Base-by-base conservation (phyloP, 2,888 invertebrate species). In the Aleiodes alternator region DNA sequence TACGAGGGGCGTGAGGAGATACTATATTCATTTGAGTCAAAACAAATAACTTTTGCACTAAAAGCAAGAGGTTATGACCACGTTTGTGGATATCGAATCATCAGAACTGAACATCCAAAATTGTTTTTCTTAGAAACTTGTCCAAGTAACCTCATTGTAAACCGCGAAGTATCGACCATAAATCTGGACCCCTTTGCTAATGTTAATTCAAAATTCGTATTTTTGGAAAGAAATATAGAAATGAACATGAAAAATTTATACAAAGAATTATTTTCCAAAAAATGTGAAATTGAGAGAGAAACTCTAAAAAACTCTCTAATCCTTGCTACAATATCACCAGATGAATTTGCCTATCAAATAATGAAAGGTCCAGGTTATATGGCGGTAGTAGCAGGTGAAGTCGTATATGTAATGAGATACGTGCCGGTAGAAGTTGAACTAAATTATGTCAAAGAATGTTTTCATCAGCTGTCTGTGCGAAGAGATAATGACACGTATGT, bases 1-100 rank as follows among this genome's bases (percentile, higher is more conserved):
- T n/a, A 74, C 11, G n/a, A 16, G 8, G 16, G 29, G n/a, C 1
- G 12, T 2, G 14, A 57, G 14, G 4, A 64, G 70, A 14, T 23
- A 7, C 16, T 73, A 11, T 73, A 73, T 51, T 73, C 77, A 14
- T 29, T 74, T 7, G 69, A 56, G 43, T 14, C 55, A 14, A 14
- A 72, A 4, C 53, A 77, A 9, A 76, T 76, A 9, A 79, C 78
- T 9, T 81, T 79, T 72, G 75, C 77, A 5, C n/a, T 73, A 12
- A 34, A 34, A 23, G 59, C 48, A 57, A 57, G 34, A 56, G 38
- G 48, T 34, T 34, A 34, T 4, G 34, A 53, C 31, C 23, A 57
- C 9, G 12, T 77, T 38, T 79, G 80, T 23, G 79, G 77, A n/a
- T 77, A 76, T 12, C 57, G 50, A 56, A 29, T 77, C 14, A 74